Base-by-base conservation (phyloP, 2,888 invertebrate genomes). In the Thelaira solivaga region DNA sequence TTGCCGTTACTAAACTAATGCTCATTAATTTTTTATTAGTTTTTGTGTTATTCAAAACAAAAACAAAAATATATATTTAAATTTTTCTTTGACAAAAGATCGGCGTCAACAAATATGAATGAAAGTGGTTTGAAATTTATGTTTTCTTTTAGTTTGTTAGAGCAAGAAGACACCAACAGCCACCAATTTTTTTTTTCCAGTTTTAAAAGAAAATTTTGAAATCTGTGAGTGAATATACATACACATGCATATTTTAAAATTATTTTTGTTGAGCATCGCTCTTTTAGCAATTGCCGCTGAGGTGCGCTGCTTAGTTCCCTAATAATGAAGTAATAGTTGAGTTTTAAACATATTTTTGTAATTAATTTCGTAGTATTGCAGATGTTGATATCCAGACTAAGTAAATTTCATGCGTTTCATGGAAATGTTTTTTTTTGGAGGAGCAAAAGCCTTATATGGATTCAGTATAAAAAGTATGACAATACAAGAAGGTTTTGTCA, bases 401-500 rank as follows among this genome's bases (percentile, higher is more conserved):
- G 10, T 29, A 47, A 65, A 67, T 47, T 34, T 22, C 45, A 76
- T 76, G 61, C 31, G 34, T 53, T 64, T 59, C 8, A 13, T 7
- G 34, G 29, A 34, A 49, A 64, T 16, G 18, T 13, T 45, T 53
- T 41, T 7, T 20, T 39, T 26, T 16, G 45, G 55, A 47, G 8
- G 20, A 29, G 20, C 26, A 6, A 5, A 10, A 47, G 20, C 69
- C 34, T 51, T 34, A 76, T 55, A 39, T 72, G 71, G 64, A 22
- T 39, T 55, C 18, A 80, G 82, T 86, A 86, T 86, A 86, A 84
- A 86, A 87, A 82, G 76, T 57, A 59, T 65, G 64, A 76, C 67
- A 69, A 81, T 67, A 43, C 61, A 64, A 76, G 80, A 83, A 83
- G 82, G 82, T 80, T 73, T 31, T 81, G 85, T 84, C 86, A 86